Evolutionary conservation across 1,140 invertebrate genomes (phyloP).

Genomic region (Cyclargus thomasi): DNA sequence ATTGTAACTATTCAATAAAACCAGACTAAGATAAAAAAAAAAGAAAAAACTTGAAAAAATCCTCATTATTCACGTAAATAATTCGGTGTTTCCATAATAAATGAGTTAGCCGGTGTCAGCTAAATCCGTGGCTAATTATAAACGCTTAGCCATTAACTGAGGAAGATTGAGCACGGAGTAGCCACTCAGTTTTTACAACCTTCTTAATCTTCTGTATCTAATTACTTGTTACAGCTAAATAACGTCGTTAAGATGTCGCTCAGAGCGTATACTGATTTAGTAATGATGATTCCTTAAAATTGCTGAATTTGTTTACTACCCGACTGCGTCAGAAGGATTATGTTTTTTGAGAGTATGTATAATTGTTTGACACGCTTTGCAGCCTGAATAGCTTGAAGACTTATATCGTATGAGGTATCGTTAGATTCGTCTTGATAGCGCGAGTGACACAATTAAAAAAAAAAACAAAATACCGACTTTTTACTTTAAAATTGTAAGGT

Average conservation of each 20-base stretch:
- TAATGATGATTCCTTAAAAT: neutral
- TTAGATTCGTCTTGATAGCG: too few relatives aligned
- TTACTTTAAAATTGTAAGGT: too few relatives aligned
- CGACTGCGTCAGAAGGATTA: too few relatives aligned
- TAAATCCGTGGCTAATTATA: slow-evolving; percentile 5
- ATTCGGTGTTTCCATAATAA: neutral
- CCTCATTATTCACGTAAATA: neutral
- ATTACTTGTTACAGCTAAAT: slow-evolving; percentile 27
- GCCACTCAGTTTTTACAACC: slow-evolving; percentile 23
- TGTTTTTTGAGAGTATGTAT: too few relatives aligned
- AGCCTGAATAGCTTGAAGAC: too few relatives aligned
- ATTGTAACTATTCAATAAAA: too few relatives aligned
- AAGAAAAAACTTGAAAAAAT: neutral
- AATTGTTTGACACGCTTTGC: too few relatives aligned
- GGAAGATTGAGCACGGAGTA: slow-evolving; percentile 20
- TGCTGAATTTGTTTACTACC: too few relatives aligned
- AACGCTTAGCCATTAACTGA: slow-evolving; percentile 15
- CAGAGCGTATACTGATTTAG: neutral
- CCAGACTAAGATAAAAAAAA: too few relatives aligned
- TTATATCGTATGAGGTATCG: too few relatives aligned
- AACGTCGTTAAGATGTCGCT: neutral
- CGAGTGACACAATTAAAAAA: too few relatives aligned
- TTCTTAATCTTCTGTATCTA: slow-evolving; percentile 19
- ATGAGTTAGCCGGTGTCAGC: slow-evolving; percentile 1
- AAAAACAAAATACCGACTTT: too few relatives aligned